These are phyloP conservation scores for Coranthus polyacanthus DNA, from an alignment of 2,797 vertebrate species.

Conservation along the genomic window DNA sequence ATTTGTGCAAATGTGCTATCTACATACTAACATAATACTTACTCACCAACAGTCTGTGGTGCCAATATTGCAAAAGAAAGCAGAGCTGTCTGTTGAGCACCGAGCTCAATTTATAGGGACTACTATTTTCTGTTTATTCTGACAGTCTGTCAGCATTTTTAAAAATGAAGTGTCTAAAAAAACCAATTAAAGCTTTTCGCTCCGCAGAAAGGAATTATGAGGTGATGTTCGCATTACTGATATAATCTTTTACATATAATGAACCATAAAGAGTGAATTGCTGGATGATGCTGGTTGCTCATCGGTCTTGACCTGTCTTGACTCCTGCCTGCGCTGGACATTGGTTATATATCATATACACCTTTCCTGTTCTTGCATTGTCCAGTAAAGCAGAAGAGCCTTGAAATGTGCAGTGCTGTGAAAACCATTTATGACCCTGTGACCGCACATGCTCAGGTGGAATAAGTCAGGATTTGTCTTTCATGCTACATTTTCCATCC, in stretches of 20 bases:
- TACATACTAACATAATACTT: slow-evolving; percentile 14
- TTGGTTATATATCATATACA: slow-evolving; percentile 22
- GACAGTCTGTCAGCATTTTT: no score
- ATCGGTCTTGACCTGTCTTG: slow-evolving; percentile 15
- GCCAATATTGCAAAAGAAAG: slow-evolving; percentile 23
- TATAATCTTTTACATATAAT: neutral
- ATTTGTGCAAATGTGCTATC: slow-evolving; percentile 29
- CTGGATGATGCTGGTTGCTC: slow-evolving; percentile 1
- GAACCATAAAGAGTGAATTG: slow-evolving; percentile 5
- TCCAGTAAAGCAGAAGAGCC: slow-evolving; percentile 36
- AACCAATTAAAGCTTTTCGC: neutral
- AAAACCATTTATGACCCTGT: slow-evolving; percentile 41
- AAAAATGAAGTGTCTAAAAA: neutral
- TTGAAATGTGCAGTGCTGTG: slow-evolving; percentile 24
- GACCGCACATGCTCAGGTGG: slow-evolving; percentile 5
- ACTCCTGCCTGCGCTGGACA: slow-evolving; percentile 9
- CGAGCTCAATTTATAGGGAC: slow-evolving; percentile 7
- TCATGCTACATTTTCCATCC: neutral
- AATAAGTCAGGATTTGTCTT: slow-evolving; percentile 14
- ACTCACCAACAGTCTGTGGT: slow-evolving; percentile 21
- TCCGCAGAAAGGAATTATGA: neutral
- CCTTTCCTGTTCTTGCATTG: slow-evolving; percentile 16
- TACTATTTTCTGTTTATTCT: neutral
- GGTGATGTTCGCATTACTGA: neutral
- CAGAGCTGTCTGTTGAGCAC: slow-evolving; percentile 9